phyloP scores from a whole-genome alignment of 1,140 invertebrate genomes.

The Sycophila sp. region DNA sequence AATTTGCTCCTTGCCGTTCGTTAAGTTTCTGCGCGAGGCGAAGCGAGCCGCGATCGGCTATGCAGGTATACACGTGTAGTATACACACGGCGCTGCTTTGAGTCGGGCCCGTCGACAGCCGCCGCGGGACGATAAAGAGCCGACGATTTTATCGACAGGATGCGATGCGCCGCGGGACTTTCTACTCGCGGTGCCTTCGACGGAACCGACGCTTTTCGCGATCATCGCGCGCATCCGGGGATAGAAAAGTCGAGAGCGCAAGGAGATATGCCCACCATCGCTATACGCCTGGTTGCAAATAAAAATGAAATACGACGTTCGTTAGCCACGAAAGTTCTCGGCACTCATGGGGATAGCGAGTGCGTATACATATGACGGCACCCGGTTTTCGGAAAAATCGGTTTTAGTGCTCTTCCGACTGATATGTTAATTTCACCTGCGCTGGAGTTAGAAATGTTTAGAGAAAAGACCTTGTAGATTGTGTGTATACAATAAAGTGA shows the following conservation, averaged over 20 bases:
- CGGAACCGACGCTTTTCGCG: background rate
- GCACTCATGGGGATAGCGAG: too few species aligned
- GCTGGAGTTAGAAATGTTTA: too few species aligned
- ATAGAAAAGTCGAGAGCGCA: constrained; percentile 17
- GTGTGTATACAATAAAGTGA: too few species aligned
- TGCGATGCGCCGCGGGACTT: constrained; percentile 22
- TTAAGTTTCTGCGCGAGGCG: background rate
- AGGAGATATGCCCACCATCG: too few species aligned
- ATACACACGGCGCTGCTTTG: constrained; percentile 7
- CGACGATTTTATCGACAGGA: constrained; percentile 39
- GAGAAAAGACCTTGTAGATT: too few species aligned
- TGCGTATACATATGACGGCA: too few species aligned
- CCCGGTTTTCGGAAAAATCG: too few species aligned
- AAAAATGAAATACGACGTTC: constrained; percentile 9
- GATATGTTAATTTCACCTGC: too few species aligned
- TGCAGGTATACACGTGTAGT: too few species aligned
- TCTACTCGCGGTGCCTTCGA: background rate
- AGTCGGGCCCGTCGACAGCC: background rate
- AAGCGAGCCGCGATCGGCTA: constrained; percentile 8
- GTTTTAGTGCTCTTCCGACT: too few species aligned
- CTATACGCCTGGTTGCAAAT: background rate
- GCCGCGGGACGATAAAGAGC: constrained; percentile 24
- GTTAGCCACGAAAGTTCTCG: too few species aligned
- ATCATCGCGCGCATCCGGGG: constrained; percentile 14
- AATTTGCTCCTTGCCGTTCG: constrained; percentile 3